A percentile compares a stretch with the other conserved stretches of the same genome.
These are phyloP conservation scores for Lanius ludovicianus DNA, from an alignment of 2,113 vertebrate species.

Conservation along the genomic window DNA sequence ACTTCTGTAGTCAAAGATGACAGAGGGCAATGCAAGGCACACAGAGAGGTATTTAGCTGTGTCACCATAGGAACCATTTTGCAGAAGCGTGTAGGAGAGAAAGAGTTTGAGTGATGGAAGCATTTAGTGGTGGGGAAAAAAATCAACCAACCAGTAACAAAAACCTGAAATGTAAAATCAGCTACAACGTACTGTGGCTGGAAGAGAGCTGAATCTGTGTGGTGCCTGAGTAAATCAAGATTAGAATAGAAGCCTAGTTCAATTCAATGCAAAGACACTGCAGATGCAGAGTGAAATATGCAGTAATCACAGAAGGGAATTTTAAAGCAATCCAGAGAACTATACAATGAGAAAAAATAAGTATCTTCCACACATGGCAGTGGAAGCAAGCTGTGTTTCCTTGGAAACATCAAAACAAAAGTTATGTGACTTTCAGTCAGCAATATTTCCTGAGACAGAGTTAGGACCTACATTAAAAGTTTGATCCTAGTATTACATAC, in stretches of 20 bases:
- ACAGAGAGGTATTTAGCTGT: neutral
- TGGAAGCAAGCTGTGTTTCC: slow-evolving; percentile 46
- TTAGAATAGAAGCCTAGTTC: neutral
- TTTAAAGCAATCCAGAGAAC: slow-evolving; percentile 11
- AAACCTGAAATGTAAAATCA: neutral
- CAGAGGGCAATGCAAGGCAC: neutral
- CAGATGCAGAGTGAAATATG: slow-evolving; percentile 19
- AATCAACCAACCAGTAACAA: neutral
- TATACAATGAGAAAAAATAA: slow-evolving; percentile 18
- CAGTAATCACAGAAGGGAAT: neutral
- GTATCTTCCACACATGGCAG: slow-evolving; percentile 6
- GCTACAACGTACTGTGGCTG: neutral
- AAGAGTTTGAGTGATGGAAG: neutral
- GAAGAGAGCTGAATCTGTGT: neutral
- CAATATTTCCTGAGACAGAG: slow-evolving; percentile 38
- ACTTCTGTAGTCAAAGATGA: neutral
- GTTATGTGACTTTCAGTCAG: slow-evolving; percentile 39
- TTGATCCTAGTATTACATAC: neutral
- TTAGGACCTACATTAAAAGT: neutral
- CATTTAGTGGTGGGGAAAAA: neutral
- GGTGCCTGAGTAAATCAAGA: neutral
- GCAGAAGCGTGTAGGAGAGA: neutral
- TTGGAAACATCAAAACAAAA: slow-evolving; percentile 58
- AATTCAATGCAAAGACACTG: neutral
- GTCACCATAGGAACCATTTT: slow-evolving; percentile 55